Conservation (phyloP, 2,797 vertebrate genomes). For the Orestias chungarensis region DNA sequence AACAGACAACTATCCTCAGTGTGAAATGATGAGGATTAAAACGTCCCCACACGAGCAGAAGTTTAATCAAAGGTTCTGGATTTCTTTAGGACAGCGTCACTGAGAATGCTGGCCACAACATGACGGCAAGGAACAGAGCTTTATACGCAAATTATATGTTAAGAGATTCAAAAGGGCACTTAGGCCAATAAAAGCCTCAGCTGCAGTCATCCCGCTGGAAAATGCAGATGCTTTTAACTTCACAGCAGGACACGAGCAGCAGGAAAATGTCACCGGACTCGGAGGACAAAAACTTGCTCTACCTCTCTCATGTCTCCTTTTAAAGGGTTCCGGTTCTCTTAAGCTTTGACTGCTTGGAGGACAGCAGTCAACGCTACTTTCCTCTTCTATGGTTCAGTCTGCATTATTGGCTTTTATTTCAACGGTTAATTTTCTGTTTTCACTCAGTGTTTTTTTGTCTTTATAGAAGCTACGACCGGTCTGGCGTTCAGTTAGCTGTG, state of each 20-base stretch:
- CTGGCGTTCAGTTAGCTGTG: too few species aligned
- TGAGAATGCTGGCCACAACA: slow-evolving; percentile 13
- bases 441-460: too few species aligned
- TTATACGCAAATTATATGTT: slow-evolving; percentile 58
- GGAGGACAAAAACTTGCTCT: slow-evolving; percentile 28
- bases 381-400: too few species aligned
- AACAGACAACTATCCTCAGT: neutral
- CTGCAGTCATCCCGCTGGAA: slow-evolving; percentile 44
- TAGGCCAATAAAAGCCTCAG: slow-evolving; percentile 52
- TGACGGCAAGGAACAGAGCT: slow-evolving; percentile 26
- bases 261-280: slow-evolving; percentile 39
- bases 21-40: slow-evolving; percentile 16
- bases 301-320: too few species aligned
- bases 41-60: neutral
- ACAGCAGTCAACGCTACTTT: too few species aligned
- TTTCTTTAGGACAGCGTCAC: slow-evolving; percentile 25
- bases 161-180: slow-evolving; percentile 56
- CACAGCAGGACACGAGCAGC: slow-evolving; percentile 51
- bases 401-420: too few species aligned
- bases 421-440: too few species aligned
- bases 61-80: slow-evolving; percentile 35
- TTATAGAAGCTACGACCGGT: too few species aligned
- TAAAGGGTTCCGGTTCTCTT: too few species aligned
- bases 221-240: slow-evolving; percentile 65
- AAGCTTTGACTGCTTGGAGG: too few species aligned